These are phyloP conservation scores for Alligator mississippiensis DNA, from an alignment of 2,113 vertebrate species.

Conservation along the genomic window DNA sequence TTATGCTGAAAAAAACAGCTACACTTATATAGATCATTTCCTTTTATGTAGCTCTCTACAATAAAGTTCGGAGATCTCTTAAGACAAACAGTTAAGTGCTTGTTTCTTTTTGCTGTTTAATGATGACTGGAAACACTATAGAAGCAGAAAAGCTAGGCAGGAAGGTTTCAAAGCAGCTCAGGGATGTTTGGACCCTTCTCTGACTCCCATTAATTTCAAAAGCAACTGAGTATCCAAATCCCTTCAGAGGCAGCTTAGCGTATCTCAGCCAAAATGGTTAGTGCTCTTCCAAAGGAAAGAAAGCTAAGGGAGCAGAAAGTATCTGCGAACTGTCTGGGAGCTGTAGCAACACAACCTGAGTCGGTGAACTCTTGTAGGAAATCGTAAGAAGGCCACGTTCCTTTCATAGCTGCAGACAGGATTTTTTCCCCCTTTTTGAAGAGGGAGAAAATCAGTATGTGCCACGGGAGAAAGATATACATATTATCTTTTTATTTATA, in stretches of 20 bases:
- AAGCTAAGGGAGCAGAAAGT: neutral
- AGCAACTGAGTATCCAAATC: neutral
- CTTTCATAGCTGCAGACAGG: neutral
- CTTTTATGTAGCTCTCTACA: neutral
- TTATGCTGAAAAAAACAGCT: no score
- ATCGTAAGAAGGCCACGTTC: neutral
- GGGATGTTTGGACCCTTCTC: neutral
- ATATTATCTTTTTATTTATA: neutral
- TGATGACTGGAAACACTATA: neutral
- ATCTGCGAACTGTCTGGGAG: neutral
- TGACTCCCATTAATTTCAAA: neutral
- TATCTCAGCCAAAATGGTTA: neutral
- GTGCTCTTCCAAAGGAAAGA: neutral
- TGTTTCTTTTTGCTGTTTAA: neutral
- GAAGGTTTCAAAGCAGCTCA: neutral
- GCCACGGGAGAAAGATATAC: neutral
- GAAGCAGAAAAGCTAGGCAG: neutral
- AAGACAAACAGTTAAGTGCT: neutral
- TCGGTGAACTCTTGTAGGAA: neutral
- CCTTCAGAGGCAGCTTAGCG: neutral
- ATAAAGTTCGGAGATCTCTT: neutral
- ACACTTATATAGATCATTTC: no score
- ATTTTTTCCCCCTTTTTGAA: neutral
- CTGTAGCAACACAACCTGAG: neutral
- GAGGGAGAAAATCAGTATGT: neutral